A percentile compares a stretch with the other conserved stretches of the same genome.
These are phyloP conservation scores for Oplegnathus fasciatus DNA, from an alignment of 2,113 vertebrate species.

Conservation along the genomic window DNA sequence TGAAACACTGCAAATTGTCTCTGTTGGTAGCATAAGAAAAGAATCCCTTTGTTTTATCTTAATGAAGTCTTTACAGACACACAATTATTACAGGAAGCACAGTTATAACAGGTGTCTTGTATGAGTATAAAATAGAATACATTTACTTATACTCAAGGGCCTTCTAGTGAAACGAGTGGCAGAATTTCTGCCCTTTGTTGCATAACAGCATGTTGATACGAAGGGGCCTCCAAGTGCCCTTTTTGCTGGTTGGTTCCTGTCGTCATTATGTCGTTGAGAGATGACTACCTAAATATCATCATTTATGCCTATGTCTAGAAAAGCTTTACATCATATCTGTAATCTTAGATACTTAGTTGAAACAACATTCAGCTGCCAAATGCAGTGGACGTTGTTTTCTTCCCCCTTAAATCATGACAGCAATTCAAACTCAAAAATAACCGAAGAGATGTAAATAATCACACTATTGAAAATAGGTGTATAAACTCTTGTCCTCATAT, in stretches of 20 bases:
- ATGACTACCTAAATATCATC: constrained; percentile 52
- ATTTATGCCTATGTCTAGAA: constrained; percentile 60
- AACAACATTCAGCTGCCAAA: constrained; percentile 36
- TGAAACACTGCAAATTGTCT: constrained; percentile 2
- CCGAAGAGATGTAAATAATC: constrained; percentile 80
- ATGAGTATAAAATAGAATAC: constrained; percentile 2
- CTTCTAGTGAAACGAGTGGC: constrained; percentile 23
- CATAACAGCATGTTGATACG: constrained; percentile 58
- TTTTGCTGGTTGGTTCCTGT: constrained; percentile 48
- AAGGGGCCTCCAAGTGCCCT: constrained; percentile 30
- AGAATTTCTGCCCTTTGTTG: constrained; percentile 55
- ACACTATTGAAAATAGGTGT: constrained; percentile 81
- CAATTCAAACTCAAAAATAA: constrained; percentile 41
- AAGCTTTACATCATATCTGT: constrained; percentile 70
- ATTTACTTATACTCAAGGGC: not conserved
- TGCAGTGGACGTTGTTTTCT: constrained; percentile 24
- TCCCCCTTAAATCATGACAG: constrained; percentile 18
- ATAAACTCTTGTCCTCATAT: constrained; percentile 81
- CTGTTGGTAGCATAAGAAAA: not conserved
- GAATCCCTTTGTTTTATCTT: not conserved
- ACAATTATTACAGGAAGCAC: constrained; percentile 2
- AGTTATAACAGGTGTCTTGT: constrained; percentile 16
- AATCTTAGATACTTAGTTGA: constrained; percentile 44
- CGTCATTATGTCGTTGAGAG: constrained; percentile 36
- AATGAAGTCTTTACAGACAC: not conserved